phyloP scores from a whole-genome alignment of 2,888 invertebrate genomes.

The Elysia crispata region DNA sequence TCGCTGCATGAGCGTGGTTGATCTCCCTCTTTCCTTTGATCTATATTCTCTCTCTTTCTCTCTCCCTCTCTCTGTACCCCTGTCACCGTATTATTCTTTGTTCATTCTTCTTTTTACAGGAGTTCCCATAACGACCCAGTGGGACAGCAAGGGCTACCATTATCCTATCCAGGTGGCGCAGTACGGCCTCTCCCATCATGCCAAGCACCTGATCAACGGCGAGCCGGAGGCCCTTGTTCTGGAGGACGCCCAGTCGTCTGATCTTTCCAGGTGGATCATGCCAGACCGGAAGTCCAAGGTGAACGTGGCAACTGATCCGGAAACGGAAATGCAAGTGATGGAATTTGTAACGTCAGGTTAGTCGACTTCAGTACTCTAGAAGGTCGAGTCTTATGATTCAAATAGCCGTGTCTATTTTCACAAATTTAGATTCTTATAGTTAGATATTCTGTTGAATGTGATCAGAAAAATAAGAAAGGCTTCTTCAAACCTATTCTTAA shows the following conservation, averaged over 20 bases:
- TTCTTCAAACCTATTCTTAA: too few species aligned
- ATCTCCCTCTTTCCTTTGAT: too few species aligned
- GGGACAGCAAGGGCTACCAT: conserved; percentile 96
- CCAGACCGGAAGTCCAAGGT: conserved; percentile 79
- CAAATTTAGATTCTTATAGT: too few species aligned
- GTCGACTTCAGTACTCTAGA: background rate
- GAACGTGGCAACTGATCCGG: conserved; percentile 73
- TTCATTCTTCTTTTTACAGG: conserved; percentile 58
- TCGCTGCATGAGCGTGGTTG: too few species aligned
- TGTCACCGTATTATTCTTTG: too few species aligned
- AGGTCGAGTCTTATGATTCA: conserved; percentile 7
- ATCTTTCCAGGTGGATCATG: conserved; percentile 82
- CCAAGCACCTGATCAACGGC: conserved; percentile 92
- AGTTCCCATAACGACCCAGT: conserved; percentile 80
- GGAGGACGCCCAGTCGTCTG: conserved; percentile 84
- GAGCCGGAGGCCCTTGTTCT: conserved; percentile 86
- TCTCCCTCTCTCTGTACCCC: too few species aligned
- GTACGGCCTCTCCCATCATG: conserved; percentile 97
- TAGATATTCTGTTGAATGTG: too few species aligned
- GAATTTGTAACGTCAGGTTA: conserved; percentile 84
- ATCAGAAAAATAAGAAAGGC: too few species aligned
- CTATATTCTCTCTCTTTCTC: too few species aligned
- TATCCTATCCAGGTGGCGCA: conserved; percentile 99
- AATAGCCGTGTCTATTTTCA: too few species aligned
- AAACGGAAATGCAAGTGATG: conserved; percentile 72